Evolutionary conservation across 37 sponge, comb jelly and placozoan genomes (phyloP), one percentile per base, ranked within the genome.

Genomic region (Hexactinellida sp.): DNA sequence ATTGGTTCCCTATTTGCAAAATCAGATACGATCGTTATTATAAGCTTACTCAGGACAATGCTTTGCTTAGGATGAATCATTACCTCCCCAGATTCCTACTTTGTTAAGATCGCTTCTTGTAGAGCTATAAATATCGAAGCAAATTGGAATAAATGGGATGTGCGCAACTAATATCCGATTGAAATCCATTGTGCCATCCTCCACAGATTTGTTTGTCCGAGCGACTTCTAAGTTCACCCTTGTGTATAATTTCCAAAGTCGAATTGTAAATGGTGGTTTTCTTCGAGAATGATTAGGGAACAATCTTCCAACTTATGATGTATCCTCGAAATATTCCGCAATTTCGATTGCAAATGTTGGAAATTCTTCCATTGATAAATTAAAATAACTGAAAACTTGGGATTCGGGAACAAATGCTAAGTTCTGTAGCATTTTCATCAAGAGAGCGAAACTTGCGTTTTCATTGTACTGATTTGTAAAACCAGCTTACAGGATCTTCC

Each of bases 381-480:
- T 23, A n/a, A 63, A 63, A 63, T 63, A 63, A 25, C 5, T 7
- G 13, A n/a, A 21, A 63, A 63, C 30, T 63, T 63, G 76, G 76
- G 76, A 63, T 63, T 63, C 76, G 76, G 76, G 76, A 63, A 63
- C 76, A 63, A 63, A 63, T 7, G 76, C 76, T 23, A 63, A 63
- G 76, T 23, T 63, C 76, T 7, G 76, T 63, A 63, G 13, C 76
- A 63, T 63, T 63, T 41, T 63, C 76, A 63, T 63, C 5, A 21
- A 23, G 76, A 63, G 76, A 63, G 76, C 25, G 13, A 63, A 63
- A 63, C 13, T 23, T 7, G 76, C 30, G 13, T 63, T 63, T 63
- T 63, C 76, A 63, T 21, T 63, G 76, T 63, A 63, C 21, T 21
- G 76, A 63, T 63, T 63, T 63, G 76, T 28, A 10, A 63, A 63